These are phyloP conservation scores for Drosophila borborema DNA, from an alignment of 2,888 invertebrate species.

Conservation along the genomic window DNA sequence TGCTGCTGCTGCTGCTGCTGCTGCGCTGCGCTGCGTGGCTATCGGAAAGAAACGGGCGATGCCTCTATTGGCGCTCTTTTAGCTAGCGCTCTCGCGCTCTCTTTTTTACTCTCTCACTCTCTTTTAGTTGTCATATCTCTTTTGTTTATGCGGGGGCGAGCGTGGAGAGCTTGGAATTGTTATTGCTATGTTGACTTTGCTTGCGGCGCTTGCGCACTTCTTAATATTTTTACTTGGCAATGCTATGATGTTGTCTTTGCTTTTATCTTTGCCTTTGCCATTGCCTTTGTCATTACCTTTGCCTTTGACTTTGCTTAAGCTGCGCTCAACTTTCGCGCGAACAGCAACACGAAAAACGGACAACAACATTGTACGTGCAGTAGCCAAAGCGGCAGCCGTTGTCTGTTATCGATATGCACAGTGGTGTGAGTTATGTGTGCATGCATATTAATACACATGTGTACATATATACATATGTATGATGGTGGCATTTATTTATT, in stretches of 20 bases:
- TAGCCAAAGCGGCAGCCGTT: conserved; percentile 56
- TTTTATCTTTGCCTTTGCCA: conserved; percentile 36
- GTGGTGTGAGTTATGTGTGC: conserved; percentile 18
- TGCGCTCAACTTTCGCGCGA: conserved; percentile 73
- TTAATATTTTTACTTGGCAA: conserved; percentile 31
- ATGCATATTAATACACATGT: neutral
- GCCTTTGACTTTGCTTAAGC: conserved; percentile 43
- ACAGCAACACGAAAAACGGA: conserved; percentile 26
- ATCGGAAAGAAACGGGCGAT: conserved; percentile 21
- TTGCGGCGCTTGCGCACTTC: conserved; percentile 65
- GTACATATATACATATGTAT: too few relatives aligned
- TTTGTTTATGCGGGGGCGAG: conserved; percentile 41
- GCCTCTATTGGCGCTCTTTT: conserved; percentile 33
- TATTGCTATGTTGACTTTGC: conserved; percentile 40
- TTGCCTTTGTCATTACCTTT: conserved; percentile 21
- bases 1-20: conserved; percentile 42
- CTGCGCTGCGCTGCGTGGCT: conserved; percentile 33
- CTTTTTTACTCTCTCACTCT: conserved; percentile 24
- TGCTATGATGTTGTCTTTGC: conserved; percentile 31
- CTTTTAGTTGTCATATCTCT: conserved; percentile 21
- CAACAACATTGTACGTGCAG: conserved; percentile 53
- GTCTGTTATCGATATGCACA: conserved; percentile 31
- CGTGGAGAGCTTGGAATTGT: conserved; percentile 51
- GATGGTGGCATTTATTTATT: too few relatives aligned
- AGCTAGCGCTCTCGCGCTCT: conserved; percentile 22